Conservation (phyloP, 2,888 invertebrate genomes). For the Morpho helenor region DNA sequence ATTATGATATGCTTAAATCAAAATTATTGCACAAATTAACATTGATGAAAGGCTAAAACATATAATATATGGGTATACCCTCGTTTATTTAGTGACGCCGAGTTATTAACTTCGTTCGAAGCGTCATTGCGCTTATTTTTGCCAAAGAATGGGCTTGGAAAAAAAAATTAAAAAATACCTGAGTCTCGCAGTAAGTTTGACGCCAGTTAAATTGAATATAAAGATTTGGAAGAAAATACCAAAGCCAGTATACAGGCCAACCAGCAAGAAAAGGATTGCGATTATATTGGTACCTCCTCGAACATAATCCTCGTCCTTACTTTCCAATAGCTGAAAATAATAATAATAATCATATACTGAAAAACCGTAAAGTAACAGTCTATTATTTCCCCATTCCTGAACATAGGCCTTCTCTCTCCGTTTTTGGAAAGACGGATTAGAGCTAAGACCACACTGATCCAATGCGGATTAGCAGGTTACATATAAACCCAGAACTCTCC, state of each 20-base stretch:
- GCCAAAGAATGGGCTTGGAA: background rate
- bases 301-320: conserved; percentile 47
- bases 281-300: conserved; percentile 51
- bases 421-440: no score
- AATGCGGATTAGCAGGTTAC: no score
- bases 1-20: no score
- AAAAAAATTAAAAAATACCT: conserved; percentile 48
- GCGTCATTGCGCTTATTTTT: no score
- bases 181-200: conserved; percentile 84
- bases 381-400: background rate
- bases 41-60: no score
- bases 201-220: conserved; percentile 88
- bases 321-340: conserved; percentile 52
- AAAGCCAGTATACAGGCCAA: conserved; percentile 82
- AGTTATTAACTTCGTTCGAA: no score
- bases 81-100: no score
- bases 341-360: background rate
- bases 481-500: no score
- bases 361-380: background rate
- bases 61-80: no score
- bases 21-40: no score
- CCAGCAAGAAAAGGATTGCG: conserved; percentile 80
- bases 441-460: no score
- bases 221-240: conserved; percentile 85
- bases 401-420: no score